phyloP scores from a whole-genome alignment of 2,888 invertebrate genomes.

The Agonopterix heracliana region DNA sequence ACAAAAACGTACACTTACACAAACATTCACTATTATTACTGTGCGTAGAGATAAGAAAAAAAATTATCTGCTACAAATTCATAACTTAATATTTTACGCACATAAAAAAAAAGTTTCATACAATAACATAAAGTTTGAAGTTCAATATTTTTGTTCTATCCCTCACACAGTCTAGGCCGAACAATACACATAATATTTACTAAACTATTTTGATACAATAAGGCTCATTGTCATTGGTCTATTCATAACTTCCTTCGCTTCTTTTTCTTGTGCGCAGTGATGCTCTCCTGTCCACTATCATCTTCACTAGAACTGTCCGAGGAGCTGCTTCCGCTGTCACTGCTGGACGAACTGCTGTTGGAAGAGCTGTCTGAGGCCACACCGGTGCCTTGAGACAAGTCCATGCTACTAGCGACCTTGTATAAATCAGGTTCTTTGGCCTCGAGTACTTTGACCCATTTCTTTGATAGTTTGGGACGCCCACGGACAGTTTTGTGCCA shows the following conservation, averaged over 20 bases:
- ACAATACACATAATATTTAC: not conserved
- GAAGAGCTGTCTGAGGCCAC: conserved; percentile 97
- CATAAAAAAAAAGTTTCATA: too few relatives aligned
- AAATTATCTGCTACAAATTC: not conserved
- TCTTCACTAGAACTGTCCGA: conserved; percentile 76
- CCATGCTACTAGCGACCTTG: conserved; percentile 87
- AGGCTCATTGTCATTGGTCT: conserved; percentile 39
- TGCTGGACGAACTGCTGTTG: conserved; percentile 87
- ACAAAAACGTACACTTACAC: conserved; percentile 46
- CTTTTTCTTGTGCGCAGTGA: conserved; percentile 89
- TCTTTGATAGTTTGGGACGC: conserved; percentile 95
- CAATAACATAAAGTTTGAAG: too few relatives aligned
- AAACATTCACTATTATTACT: conserved; percentile 17
- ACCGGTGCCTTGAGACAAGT: conserved; percentile 90
- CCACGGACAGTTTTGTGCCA: conserved; percentile 99
- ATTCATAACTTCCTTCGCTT: conserved; percentile 78
- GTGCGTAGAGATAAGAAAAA: not conserved
- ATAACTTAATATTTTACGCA: not conserved
- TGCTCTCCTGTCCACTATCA: conserved; percentile 92
- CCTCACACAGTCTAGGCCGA: not conserved
- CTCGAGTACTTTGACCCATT: conserved; percentile 86
- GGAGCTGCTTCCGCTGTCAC: conserved; percentile 77
- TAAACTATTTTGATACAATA: conserved; percentile 33
- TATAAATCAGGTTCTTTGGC: conserved; percentile 87
- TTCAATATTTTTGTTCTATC: too few relatives aligned